Evolutionary conservation across 2,113 vertebrate species (phyloP).

Genomic region (Saguinus imperator): DNA sequence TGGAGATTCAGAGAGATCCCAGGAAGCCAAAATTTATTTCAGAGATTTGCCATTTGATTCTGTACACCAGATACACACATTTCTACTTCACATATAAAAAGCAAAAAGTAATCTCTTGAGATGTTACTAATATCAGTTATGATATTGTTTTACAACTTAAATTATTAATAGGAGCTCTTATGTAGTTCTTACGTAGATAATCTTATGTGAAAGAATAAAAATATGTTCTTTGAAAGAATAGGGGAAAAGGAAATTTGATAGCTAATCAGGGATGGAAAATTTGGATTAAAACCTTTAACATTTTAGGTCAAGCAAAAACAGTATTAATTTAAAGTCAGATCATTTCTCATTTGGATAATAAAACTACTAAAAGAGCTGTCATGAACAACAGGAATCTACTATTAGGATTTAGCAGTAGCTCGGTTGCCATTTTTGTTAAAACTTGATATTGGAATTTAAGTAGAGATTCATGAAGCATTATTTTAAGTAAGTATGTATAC

Average conservation of each 20-base stretch:
- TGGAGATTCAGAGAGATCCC: not conserved
- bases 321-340: not conserved
- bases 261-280: not conserved
- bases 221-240: not conserved
- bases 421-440: not conserved
- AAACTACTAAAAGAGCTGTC: not conserved
- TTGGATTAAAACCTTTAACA: not conserved
- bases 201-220: constrained; percentile 15
- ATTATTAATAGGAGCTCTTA: not conserved
- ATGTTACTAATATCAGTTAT: not conserved
- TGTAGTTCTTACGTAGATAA: not conserved
- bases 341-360: not conserved
- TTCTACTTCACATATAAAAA: not conserved
- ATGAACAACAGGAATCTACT: not conserved
- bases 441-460: not conserved
- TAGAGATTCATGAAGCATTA: not conserved
- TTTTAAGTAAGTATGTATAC: not conserved
- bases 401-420: not conserved
- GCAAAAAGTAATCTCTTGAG: not conserved
- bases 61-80: not conserved
- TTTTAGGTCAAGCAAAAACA: not conserved
- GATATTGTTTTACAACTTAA: not conserved
- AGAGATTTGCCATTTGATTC: not conserved
- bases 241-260: not conserved
- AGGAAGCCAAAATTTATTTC: not conserved